Evolutionary conservation across 2,113 vertebrate genomes (phyloP).

Genomic region (Theristicus caerulescens): DNA sequence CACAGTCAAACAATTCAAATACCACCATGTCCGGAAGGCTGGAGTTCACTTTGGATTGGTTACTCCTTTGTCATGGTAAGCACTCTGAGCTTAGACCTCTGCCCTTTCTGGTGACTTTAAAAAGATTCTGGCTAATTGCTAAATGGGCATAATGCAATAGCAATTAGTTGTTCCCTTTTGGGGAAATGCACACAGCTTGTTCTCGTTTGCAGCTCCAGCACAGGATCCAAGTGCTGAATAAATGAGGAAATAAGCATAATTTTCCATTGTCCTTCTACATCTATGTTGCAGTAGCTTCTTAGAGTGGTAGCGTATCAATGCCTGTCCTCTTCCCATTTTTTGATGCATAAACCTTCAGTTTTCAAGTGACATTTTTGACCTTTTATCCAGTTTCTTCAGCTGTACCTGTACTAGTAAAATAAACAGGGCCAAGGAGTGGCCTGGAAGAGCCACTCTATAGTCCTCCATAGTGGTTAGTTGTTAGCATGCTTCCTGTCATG

Average conservation of each 20-base stretch:
- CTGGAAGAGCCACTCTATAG: not conserved
- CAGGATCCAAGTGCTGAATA: not conserved
- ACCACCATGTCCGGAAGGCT: constrained; percentile 82
- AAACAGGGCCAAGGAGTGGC: not conserved
- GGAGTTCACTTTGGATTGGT: constrained; percentile 90
- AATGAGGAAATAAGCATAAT: not conserved
- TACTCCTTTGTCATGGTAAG: constrained; percentile 93
- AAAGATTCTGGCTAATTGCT: not conserved
- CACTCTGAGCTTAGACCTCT: not conserved
- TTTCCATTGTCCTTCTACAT: not conserved
- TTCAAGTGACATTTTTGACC: not conserved
- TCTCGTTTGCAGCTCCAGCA: not conserved
- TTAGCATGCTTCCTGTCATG: not conserved
- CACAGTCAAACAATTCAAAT: constrained; percentile 89
- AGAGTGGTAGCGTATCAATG: not conserved
- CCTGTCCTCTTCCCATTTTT: not conserved
- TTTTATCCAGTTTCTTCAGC: not conserved
- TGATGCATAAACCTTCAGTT: not conserved
- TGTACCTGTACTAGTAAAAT: not conserved
- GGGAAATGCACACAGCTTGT: not conserved
- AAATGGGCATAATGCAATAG: not conserved
- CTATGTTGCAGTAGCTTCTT: not conserved
- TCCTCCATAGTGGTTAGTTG: not conserved
- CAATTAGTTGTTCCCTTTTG: not conserved
- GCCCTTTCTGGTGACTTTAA: not conserved